Evolutionary conservation across 2,888 invertebrate genomes (phyloP).

Genomic region (Cheilosia vernalis): DNA sequence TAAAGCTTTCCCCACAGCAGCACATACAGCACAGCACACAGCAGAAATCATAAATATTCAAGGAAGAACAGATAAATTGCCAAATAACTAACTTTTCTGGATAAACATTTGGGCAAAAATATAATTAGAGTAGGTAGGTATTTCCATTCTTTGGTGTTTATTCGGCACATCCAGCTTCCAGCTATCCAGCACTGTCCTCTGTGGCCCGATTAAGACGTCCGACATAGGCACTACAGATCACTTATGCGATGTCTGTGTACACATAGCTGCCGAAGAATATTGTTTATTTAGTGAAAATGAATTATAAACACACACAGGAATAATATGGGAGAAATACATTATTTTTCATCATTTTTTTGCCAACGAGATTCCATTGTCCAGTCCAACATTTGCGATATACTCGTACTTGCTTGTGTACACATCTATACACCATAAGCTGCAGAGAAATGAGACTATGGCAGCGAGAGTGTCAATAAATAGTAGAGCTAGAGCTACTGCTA

Average conservation of each 20-base stretch:
- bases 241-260: conserved; percentile 60
- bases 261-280: conserved; percentile 33
- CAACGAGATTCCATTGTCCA: conserved; percentile 63
- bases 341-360: conserved; percentile 46
- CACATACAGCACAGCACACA: neutral
- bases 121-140: conserved; percentile 48
- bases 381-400: conserved; percentile 3
- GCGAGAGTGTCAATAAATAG: conserved; percentile 47
- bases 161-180: conserved; percentile 39
- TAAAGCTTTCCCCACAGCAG: conserved; percentile 14
- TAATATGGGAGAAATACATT: conserved; percentile 51
- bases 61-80: conserved; percentile 50
- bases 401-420: neutral
- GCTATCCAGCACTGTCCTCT: conserved; percentile 45
- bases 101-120: conserved; percentile 37
- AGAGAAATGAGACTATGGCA: conserved; percentile 7
- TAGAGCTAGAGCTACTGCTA: conserved; percentile 12
- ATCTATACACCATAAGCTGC: neutral
- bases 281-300: conserved; percentile 71
- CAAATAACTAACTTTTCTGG: conserved; percentile 54
- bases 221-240: conserved; percentile 54
- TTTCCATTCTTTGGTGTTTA: conserved; percentile 41
- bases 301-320: conserved; percentile 69
- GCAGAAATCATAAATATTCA: conserved; percentile 51
- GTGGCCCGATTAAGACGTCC: conserved; percentile 46